Evolutionary conservation across 2,113 vertebrate species (phyloP), one percentile per base, ranked within the genome.

Genomic region (Scortum barcoo): DNA sequence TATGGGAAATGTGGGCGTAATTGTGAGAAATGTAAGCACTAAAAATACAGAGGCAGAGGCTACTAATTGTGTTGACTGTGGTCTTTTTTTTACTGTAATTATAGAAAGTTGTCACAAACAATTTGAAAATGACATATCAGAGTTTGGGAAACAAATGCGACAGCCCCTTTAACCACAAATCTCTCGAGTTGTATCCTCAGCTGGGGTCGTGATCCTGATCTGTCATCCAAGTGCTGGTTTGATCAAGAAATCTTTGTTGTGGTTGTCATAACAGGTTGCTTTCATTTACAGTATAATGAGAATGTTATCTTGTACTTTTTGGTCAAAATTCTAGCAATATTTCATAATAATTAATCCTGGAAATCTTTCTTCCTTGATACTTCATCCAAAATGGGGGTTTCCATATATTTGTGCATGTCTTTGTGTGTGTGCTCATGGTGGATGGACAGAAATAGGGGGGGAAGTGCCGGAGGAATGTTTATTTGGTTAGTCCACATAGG

Each of bases 41-140:
- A 69, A 81, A 86, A 84, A 84, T 72, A 83, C 36, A 12, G 16
- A 42, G 40, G 78, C 28, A 26, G 48, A 85, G 56, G 57, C 81
- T 81, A 69, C 50, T 73, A 70, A 76, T 79, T 70, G 62, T 73
- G 61, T 73, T 57, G 33, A 63, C 61, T 20, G 7, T 36, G 24
- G 17, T 72, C 48, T 56, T 56, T 60, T 60, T 66, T 74, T 50
- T 9, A 75, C 78, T 63, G 61, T 85, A 86, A 86, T 76, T 76
- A 80, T 40, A 50, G 74, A 83, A 85, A 42, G 63, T 73, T 80
- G 54, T 79, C 65, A 26, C 69, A 75, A 72, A 86, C 80, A 75
- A 20, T 67, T 73, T 80, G 82, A 86, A 63, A 75, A 0, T 62
- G 76, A 75, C 33, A 28, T 40, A 83, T 53, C 61, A 12, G 33